Evolutionary conservation across 2,888 invertebrate genomes (phyloP).

Genomic region (Athetis lepigone): DNA sequence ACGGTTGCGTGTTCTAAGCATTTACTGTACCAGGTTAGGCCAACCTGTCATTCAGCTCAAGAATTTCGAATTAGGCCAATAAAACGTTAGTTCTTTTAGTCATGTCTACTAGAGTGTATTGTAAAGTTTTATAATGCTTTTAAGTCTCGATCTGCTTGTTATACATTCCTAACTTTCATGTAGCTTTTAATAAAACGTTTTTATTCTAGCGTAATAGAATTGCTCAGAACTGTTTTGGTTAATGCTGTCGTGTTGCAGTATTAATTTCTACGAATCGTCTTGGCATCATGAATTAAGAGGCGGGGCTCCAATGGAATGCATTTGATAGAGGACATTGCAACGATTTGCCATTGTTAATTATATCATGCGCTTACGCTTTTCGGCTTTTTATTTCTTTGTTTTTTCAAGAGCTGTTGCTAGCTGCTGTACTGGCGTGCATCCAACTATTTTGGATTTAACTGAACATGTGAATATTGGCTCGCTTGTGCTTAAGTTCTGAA

Average conservation of each 20-base stretch:
- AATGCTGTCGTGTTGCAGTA: conserved; percentile 13
- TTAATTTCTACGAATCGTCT: conserved; percentile 18
- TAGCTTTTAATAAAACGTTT: conserved; percentile 37
- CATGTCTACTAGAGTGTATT: conserved; percentile 33
- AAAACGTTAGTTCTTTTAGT: conserved; percentile 45
- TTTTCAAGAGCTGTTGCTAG: conserved; percentile 71
- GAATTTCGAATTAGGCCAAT: conserved; percentile 71
- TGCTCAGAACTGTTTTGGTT: conserved; percentile 16
- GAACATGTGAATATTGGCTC: conserved; percentile 62
- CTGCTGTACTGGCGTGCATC: conserved; percentile 72
- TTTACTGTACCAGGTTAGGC: conserved; percentile 34
- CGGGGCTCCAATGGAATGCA: conserved; percentile 43
- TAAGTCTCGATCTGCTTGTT: conserved; percentile 17
- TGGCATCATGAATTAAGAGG: conserved; percentile 41
- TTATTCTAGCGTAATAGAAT: conserved; percentile 31
- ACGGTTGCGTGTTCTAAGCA: conserved; percentile 23
- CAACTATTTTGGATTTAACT: conserved; percentile 75
- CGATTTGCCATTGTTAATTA: conserved; percentile 46
- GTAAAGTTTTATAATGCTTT: conserved; percentile 40
- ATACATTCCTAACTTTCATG: conserved; percentile 31
- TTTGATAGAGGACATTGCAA: conserved; percentile 38
- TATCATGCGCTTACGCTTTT: conserved; percentile 53
- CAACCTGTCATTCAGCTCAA: conserved; percentile 7
- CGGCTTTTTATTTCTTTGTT: conserved; percentile 66
- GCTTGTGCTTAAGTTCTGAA: conserved; percentile 32